These are phyloP conservation scores for Ceratina japonica DNA, from an alignment of 1,140 invertebrate species.

Conservation along the genomic window DNA sequence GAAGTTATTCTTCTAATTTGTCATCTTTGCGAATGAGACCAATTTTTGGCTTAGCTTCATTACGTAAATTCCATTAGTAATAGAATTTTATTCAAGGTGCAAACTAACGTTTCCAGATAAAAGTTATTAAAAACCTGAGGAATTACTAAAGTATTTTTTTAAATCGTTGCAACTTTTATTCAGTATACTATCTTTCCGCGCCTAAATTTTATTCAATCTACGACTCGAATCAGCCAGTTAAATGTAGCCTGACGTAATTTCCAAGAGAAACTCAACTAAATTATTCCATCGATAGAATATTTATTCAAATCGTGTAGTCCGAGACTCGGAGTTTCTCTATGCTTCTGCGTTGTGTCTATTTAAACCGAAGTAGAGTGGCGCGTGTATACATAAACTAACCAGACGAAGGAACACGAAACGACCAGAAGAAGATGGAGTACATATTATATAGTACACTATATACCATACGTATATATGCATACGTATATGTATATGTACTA, in stretches of 20 bases:
- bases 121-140: too few species aligned
- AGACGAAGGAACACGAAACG: constrained; percentile 24
- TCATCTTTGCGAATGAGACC: background rate
- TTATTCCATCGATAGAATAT: background rate
- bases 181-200: too few species aligned
- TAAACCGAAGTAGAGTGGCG: constrained; percentile 7
- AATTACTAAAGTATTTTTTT: too few species aligned
- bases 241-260: background rate
- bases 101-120: too few species aligned
- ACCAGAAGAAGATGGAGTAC: constrained; percentile 37
- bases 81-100: too few species aligned
- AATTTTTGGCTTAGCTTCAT: too few species aligned
- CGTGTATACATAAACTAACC: background rate
- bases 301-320: background rate
- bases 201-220: background rate
- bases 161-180: too few species aligned
- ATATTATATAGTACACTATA: too few species aligned
- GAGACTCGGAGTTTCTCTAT: background rate
- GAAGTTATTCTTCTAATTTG: background rate
- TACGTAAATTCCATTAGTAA: too few species aligned
- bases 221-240: background rate
- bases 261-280: background rate
- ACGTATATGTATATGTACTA: too few species aligned
- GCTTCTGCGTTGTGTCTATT: background rate
- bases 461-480: too few species aligned